Evolutionary conservation across 2,797 vertebrate species (phyloP), one percentile per base, ranked within the genome.

Genomic region (Brachyalestes nurse): DNA sequence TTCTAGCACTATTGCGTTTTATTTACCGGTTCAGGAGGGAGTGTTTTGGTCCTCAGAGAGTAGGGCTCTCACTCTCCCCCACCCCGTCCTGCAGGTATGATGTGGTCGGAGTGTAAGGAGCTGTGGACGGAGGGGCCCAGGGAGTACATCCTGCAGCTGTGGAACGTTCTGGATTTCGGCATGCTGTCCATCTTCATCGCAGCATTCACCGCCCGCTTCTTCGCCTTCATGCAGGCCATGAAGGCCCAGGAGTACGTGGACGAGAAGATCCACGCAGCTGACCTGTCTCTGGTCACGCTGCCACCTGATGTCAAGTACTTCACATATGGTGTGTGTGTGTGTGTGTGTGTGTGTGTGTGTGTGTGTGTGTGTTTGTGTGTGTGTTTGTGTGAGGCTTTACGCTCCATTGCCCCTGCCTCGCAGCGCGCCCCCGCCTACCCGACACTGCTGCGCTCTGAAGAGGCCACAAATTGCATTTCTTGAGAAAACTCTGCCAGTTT

Each of bases 31-130:
- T 60, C 9, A 40, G 14, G 58, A 69, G 13, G 4, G 5, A n/a
- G 51, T 72, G 17, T 13, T 19, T 38, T 12, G 16, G 19, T 9
- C 66, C 66, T 23, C 66, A 12, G 66, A 40, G 16, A 40, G 2
- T 42, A 65, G 19, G 28, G 40, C 34, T 38, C 34, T 40, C 17
- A 7, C 13, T 17, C 7, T 71, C 16, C 69, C 45, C 69, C 47
- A 17, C 17, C 17, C 17, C 0, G 2, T 19, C 34, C 62, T 65
- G 62, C 88, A 97, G 96, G 96, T 51, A 97, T 97, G 96, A 96
- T 97, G 95, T 96, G 96, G 96, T 95, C 96, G 0, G 96, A 97
- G 87, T 97, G 96, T 87, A 97, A 97, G 82, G 96, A 97, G 85
- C 92, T 97, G 13, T 97, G 96, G 96, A 89, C 94, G 17, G 96